Conservation (phyloP, 2,113 vertebrate genomes). For the Pachypanchax playfairii region DNA sequence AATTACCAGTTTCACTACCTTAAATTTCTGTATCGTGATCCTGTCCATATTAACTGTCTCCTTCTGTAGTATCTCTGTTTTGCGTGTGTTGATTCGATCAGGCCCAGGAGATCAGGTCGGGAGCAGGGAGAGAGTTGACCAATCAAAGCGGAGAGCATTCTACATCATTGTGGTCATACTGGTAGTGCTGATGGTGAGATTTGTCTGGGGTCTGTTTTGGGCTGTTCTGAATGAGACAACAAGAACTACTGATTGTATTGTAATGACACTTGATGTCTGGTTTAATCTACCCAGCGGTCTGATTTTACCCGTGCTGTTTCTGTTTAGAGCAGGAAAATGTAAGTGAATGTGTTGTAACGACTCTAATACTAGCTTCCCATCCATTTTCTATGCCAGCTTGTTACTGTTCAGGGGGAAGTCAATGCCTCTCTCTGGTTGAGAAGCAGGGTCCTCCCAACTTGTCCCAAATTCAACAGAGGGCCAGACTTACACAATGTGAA, state of each 20-base stretch:
- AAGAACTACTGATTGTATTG: neutral
- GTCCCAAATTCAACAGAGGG: too few species aligned
- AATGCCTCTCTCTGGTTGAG: too few species aligned
- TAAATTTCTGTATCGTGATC: neutral
- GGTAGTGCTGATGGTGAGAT: neutral
- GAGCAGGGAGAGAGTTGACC: neutral
- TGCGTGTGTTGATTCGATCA: neutral
- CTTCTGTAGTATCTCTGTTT: neutral
- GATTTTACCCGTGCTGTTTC: neutral
- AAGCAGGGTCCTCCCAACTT: too few species aligned
- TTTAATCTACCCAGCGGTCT: neutral
- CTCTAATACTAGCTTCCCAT: neutral
- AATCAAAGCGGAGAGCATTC: conserved; percentile 1
- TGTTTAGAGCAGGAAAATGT: neutral
- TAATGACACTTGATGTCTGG: neutral
- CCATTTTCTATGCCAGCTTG: too few species aligned
- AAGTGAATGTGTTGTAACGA: neutral
- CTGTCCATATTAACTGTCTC: neutral
- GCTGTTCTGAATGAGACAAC: fast-evolving
- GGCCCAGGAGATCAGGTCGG: neutral
- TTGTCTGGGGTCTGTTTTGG: neutral
- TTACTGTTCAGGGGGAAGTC: too few species aligned
- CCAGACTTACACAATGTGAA: too few species aligned
- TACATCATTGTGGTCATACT: neutral
- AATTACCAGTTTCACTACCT: fast-evolving